Evolutionary conservation across 2,113 vertebrate genomes (phyloP).

Genomic region (Tursiops truncatus): DNA sequence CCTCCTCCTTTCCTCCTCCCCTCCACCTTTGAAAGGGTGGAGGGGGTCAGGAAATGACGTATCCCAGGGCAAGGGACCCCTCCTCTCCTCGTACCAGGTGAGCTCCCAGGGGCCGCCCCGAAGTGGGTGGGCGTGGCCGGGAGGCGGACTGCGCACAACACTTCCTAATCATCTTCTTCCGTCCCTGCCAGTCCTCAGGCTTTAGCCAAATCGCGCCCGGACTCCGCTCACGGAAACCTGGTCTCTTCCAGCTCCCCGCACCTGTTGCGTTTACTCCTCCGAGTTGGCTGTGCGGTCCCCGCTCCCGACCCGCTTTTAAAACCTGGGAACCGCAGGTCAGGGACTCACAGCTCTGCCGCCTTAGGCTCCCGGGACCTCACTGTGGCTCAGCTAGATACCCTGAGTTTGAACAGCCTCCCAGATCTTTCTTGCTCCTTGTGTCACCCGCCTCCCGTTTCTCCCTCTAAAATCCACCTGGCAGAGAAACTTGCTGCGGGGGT

Average conservation of each 20-base stretch:
- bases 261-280: background rate
- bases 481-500: background rate
- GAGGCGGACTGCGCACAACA: rapidly evolving
- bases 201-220: rapidly evolving
- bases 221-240: rapidly evolving
- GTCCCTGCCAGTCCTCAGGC: rapidly evolving
- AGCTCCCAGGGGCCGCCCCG: rapidly evolving
- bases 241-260: background rate
- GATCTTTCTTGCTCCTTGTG: background rate
- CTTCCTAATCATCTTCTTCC: background rate
- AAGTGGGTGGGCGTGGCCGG: rapidly evolving
- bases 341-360: background rate
- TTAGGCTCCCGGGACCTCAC: rapidly evolving
- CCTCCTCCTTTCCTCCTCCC: rapidly evolving
- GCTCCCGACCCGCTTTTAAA: background rate
- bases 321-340: rapidly evolving
- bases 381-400: background rate
- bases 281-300: background rate
- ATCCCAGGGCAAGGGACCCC: rapidly evolving
- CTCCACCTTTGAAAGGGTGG: background rate
- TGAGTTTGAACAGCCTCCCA: background rate
- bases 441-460: rapidly evolving
- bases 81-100: rapidly evolving
- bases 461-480: background rate
- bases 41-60: background rate